Evolutionary conservation across 2,113 vertebrate genomes (phyloP).

Genomic region (Procapra przewalskii): DNA sequence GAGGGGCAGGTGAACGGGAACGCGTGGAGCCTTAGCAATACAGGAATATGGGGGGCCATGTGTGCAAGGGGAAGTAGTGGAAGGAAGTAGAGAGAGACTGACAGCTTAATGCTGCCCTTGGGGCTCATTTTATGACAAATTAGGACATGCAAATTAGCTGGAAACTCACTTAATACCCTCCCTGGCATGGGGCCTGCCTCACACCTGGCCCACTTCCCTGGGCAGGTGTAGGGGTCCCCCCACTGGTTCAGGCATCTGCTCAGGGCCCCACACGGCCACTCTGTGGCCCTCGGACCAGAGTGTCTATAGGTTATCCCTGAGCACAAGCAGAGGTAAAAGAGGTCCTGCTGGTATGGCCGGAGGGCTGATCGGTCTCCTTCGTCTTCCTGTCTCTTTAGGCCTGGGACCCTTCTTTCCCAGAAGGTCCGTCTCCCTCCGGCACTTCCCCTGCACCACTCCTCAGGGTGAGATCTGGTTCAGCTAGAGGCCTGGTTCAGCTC

Average conservation of each 20-base stretch:
- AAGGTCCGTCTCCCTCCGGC: neutral
- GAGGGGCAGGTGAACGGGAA: neutral
- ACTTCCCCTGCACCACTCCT: neutral
- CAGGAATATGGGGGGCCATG: neutral
- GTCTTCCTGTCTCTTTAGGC: neutral
- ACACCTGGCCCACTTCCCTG: conserved; percentile 26
- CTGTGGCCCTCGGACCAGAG: neutral
- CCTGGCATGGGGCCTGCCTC: neutral
- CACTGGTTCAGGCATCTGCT: neutral
- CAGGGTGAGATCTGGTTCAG: neutral
- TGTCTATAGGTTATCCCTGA: neutral
- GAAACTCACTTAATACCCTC: neutral
- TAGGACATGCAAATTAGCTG: conserved; percentile 51
- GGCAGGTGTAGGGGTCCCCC: conserved; percentile 6
- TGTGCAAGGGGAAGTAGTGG: neutral
- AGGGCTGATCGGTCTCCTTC: neutral
- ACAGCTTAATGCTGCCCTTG: conserved; percentile 41
- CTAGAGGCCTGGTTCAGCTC: neutral
- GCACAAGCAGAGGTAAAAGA: neutral
- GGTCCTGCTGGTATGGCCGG: neutral
- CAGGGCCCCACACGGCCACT: neutral
- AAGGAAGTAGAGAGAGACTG: neutral
- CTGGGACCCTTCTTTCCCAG: neutral
- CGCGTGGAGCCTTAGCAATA: accelerated
- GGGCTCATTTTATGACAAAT: conserved; percentile 53